These are phyloP conservation scores for Drosophila subobscura DNA, from an alignment of 1,140 invertebrate species.

Conservation along the genomic window DNA sequence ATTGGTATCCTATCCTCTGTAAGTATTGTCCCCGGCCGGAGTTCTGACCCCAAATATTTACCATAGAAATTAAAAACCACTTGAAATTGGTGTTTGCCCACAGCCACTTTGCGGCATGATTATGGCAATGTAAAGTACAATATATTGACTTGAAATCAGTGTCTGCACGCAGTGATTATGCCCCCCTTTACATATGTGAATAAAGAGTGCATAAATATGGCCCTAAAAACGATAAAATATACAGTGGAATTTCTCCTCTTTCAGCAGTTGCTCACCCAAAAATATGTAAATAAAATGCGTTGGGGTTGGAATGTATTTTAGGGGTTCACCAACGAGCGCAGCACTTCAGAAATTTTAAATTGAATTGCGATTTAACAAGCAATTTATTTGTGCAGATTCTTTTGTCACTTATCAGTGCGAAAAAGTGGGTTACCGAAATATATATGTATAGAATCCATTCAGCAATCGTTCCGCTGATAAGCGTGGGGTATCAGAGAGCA, in stretches of 20 bases:
- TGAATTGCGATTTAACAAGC: slow-evolving; percentile 43
- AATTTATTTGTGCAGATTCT: slow-evolving; percentile 31
- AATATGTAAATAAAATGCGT: slow-evolving; percentile 26
- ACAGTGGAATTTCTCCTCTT: too few species aligned
- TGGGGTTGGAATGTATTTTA: slow-evolving; percentile 15
- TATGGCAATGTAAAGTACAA: slow-evolving; percentile 37
- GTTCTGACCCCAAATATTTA: slow-evolving; percentile 61
- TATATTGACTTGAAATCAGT: slow-evolving; percentile 58
- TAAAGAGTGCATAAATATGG: too few species aligned
- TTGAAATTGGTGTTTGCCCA: slow-evolving; percentile 20
- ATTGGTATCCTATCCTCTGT: slow-evolving; percentile 11
- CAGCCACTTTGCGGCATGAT: neutral
- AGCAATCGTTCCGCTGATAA: slow-evolving; percentile 35
- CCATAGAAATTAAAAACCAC: slow-evolving; percentile 60
- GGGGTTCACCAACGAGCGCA: slow-evolving; percentile 1
- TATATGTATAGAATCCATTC: neutral
- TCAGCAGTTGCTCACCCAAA: neutral
- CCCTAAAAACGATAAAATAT: too few species aligned
- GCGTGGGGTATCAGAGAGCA: slow-evolving; percentile 7
- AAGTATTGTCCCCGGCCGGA: slow-evolving; percentile 1
- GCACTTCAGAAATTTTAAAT: slow-evolving; percentile 24
- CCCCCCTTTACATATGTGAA: too few species aligned
- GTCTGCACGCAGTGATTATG: too few species aligned
- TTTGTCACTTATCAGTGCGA: too few species aligned
- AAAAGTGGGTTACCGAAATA: slow-evolving; percentile 2